A percentile compares a stretch with the other conserved stretches of the same genome.
Evolutionary conservation across 1,140 invertebrate species (phyloP).

Genomic region (Halyomorpha halys): DNA sequence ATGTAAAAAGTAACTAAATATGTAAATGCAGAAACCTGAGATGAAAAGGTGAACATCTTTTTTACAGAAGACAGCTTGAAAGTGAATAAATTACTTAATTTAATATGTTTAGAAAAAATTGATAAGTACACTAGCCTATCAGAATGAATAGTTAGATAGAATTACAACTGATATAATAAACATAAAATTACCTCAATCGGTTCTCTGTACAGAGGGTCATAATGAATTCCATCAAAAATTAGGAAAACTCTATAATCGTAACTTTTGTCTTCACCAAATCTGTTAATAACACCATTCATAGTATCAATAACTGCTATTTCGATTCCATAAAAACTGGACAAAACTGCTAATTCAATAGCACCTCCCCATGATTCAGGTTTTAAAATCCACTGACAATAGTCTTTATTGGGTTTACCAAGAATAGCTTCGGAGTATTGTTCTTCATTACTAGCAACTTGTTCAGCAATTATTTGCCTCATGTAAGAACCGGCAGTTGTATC

Average conservation of each 20-base stretch:
- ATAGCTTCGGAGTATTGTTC: conserved; percentile 76
- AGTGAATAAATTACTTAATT: no score
- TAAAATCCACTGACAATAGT: conserved; percentile 82
- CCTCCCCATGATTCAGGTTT: conserved; percentile 85
- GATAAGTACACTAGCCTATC: no score
- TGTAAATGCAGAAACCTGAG: no score
- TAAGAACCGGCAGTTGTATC: conserved; percentile 56
- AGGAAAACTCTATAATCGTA: conserved; percentile 77
- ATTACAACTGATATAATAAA: no score
- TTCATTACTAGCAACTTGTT: conserved; percentile 62
- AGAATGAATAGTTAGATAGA: no score
- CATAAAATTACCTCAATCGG: conserved; percentile 41
- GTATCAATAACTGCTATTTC: conserved; percentile 93
- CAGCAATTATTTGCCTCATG: conserved; percentile 79
- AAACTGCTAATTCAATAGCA: conserved; percentile 82
- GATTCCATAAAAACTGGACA: conserved; percentile 77
- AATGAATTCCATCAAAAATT: conserved; percentile 93
- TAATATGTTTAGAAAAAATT: no score
- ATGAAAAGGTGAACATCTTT: no score
- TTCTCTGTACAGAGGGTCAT: conserved; percentile 86
- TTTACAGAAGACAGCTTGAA: no score
- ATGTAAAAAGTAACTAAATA: no score
- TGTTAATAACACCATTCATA: conserved; percentile 76
- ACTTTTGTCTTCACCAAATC: conserved; percentile 86
- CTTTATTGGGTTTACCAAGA: conserved; percentile 69